Conservation (phyloP, 1,140 invertebrate species). For the Colletes latitarsis region DNA sequence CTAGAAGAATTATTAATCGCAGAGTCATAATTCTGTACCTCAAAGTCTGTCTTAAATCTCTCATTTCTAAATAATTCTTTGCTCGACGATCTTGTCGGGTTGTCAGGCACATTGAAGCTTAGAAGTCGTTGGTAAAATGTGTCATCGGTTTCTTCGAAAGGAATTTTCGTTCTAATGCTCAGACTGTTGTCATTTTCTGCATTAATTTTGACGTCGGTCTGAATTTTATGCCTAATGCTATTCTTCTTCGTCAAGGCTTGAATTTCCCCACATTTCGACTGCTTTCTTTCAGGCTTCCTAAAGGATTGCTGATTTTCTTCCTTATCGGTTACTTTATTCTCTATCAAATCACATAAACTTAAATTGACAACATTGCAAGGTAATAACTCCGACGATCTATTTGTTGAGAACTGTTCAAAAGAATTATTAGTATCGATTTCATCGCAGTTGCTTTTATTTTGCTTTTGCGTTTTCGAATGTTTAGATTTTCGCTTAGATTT, state of each 20-base stretch:
- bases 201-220: neutral
- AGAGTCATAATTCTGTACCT: no score
- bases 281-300: neutral
- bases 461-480: neutral
- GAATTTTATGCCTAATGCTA: neutral
- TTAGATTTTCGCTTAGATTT: conserved; percentile 11
- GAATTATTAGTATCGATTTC: neutral
- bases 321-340: neutral
- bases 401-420: neutral
- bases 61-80: neutral
- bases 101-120: neutral
- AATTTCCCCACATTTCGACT: neutral
- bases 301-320: conserved; percentile 5
- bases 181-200: neutral
- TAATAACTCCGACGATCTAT: neutral
- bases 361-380: conserved; percentile 27
- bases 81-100: neutral
- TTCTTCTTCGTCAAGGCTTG: neutral
- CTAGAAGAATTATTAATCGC: no score
- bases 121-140: conserved; percentile 9
- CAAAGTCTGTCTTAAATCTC: no score
- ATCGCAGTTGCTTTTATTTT: neutral
- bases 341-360: neutral
- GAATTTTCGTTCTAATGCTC: neutral
- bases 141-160: neutral